These are phyloP conservation scores for Acrocephalus scirpaceus DNA, from an alignment of 2,797 vertebrate species.

Conservation along the genomic window DNA sequence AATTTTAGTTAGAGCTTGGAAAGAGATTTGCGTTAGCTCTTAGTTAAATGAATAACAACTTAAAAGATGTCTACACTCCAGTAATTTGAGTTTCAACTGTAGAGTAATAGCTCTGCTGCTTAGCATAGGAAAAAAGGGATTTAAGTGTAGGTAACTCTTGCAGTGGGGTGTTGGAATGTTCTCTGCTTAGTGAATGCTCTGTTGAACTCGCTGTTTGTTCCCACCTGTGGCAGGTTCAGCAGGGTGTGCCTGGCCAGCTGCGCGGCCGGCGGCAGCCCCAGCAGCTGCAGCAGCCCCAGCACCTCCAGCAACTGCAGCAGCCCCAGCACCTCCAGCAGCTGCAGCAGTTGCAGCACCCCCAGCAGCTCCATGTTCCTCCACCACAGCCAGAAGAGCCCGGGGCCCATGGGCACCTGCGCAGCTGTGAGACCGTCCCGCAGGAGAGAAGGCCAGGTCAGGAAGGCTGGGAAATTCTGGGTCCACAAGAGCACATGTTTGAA, in stretches of 20 bases:
- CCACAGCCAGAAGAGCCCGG: conserved; percentile 12
- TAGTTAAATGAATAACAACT: background rate
- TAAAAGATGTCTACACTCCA: accelerated
- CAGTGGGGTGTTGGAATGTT: background rate
- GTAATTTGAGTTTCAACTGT: background rate
- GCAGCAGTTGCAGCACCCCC: background rate
- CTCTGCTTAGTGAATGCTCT: background rate
- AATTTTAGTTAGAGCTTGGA: background rate
- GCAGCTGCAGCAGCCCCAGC: background rate
- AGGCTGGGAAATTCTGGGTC: background rate
- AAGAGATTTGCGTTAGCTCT: background rate
- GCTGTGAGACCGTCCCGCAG: background rate
- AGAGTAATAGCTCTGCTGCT: background rate
- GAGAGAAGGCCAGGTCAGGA: conserved; percentile 73
- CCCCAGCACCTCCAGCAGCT: background rate
- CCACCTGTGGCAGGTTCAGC: conserved; percentile 15
- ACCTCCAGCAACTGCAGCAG: background rate
- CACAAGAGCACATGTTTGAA: background rate
- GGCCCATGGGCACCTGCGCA: conserved; percentile 79
- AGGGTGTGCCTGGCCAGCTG: background rate
- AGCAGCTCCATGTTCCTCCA: background rate
- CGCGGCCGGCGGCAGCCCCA: accelerated
- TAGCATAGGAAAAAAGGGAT: background rate
- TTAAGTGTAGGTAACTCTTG: accelerated
- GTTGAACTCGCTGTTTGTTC: background rate